phyloP scores from a whole-genome alignment of 2,113 vertebrate genomes.

The Craseonycteris thonglongyai region DNA sequence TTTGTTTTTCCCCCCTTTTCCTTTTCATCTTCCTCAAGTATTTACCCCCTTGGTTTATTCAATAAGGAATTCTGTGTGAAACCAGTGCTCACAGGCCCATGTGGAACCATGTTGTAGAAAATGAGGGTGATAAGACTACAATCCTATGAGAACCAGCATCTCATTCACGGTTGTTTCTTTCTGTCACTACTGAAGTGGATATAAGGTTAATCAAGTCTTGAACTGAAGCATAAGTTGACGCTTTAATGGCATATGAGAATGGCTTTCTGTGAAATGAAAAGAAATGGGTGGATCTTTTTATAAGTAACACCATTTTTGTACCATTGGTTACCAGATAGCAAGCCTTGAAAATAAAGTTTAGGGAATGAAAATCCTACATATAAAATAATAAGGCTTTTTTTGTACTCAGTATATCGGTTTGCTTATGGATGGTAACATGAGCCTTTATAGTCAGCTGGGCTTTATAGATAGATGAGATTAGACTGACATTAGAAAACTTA shows the following conservation, averaged over 20 bases:
- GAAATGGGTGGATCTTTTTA: background rate
- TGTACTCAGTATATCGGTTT: background rate
- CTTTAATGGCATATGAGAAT: constrained; percentile 3
- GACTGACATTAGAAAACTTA: background rate
- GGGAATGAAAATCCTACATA: background rate
- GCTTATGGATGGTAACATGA: background rate
- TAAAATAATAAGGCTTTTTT: background rate
- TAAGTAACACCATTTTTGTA: background rate
- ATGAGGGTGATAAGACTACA: constrained; percentile 28
- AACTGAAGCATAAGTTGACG: background rate
- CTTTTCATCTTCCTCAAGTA: constrained; percentile 77
- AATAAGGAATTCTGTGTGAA: constrained; percentile 53
- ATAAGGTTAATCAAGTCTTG: constrained; percentile 44
- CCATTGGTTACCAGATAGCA: background rate
- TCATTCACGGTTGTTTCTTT: background rate
- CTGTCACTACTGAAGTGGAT: background rate
- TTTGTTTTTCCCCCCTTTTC: constrained; percentile 68
- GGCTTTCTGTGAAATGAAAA: constrained; percentile 30
- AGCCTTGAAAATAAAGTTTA: background rate
- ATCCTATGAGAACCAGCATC: background rate
- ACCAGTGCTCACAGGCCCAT: constrained; percentile 32
- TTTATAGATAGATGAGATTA: background rate
- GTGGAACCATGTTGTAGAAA: constrained; percentile 16
- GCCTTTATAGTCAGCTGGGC: background rate
- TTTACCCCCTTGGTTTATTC: constrained; percentile 71